Evolutionary conservation across 2,797 vertebrate species (phyloP).

Genomic region (Enteromius fasciolatus): DNA sequence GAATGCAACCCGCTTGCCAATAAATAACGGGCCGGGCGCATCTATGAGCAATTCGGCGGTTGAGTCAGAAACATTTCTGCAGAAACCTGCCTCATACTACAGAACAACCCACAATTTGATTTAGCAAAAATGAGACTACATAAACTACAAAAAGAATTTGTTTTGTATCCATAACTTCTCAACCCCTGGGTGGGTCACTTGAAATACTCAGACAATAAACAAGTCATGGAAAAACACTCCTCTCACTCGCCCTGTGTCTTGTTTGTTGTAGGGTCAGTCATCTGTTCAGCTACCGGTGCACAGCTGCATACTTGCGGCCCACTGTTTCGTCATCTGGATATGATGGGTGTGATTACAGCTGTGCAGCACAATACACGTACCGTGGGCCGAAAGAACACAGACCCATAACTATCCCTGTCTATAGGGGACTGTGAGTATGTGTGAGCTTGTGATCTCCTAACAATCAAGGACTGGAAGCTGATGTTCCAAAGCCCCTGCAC

Average conservation of each 20-base stretch:
- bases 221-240: conserved; percentile 32
- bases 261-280: not conserved
- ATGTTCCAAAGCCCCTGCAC: conserved; percentile 27
- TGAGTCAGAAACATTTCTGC: not conserved
- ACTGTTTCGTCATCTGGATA: conserved; percentile 17
- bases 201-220: conserved; percentile 33
- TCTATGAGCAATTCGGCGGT: conserved; percentile 25
- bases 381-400: conserved; percentile 6
- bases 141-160: conserved; percentile 4
- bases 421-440: not conserved
- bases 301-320: conserved; percentile 17
- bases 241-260: conserved; percentile 9
- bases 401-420: not conserved
- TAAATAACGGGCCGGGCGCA: conserved; percentile 45
- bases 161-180: conserved; percentile 10
- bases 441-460: conserved; percentile 19
- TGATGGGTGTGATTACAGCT: conserved; percentile 46
- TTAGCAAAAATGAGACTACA: not conserved
- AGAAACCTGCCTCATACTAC: conserved; percentile 8
- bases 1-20: conserved; percentile 36
- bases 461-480: conserved; percentile 13
- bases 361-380: conserved; percentile 41
- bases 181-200: conserved; percentile 13
- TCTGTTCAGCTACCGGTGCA: conserved; percentile 30
- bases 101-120: conserved; percentile 2